Evolutionary conservation across 2,888 invertebrate species (phyloP).

Genomic region (Drosophila koepferae): DNA sequence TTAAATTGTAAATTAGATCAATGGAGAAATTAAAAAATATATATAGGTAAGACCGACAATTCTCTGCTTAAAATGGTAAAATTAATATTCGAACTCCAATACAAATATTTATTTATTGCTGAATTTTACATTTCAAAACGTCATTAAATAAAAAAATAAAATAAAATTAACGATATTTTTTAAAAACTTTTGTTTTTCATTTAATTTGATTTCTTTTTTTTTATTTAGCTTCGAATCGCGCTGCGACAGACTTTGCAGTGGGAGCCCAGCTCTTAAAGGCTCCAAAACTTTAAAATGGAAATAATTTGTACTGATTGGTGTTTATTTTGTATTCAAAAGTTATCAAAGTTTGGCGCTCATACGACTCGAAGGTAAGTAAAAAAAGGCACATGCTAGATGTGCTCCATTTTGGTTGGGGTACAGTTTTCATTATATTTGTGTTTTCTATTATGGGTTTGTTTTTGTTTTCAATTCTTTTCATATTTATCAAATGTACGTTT

Average conservation of each 20-base stretch:
- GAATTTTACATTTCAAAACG: constrained; percentile 42
- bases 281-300: constrained; percentile 72
- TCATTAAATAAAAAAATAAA: constrained; percentile 38
- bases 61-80: constrained; percentile 68
- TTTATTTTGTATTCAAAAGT: constrained; percentile 50
- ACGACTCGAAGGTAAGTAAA: constrained; percentile 55
- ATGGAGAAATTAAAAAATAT: constrained; percentile 64
- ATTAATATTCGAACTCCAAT: constrained; percentile 75
- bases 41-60: constrained; percentile 58
- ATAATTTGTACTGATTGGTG: constrained; percentile 79
- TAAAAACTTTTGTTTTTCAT: constrained; percentile 19
- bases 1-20: constrained; percentile 80
- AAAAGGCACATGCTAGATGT: constrained; percentile 23
- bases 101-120: constrained; percentile 45
- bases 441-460: constrained; percentile 13
- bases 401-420: constrained; percentile 44
- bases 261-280: constrained; percentile 36
- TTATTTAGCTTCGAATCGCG: constrained; percentile 52
- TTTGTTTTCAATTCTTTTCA: constrained; percentile 27
- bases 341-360: constrained; percentile 34
- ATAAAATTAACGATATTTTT: constrained; percentile 22
- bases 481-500: constrained; percentile 51
- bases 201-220: constrained; percentile 23
- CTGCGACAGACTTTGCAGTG: constrained; percentile 16
- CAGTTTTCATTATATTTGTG: constrained; percentile 15